Conservation (phyloP, 1,140 invertebrate species). For the Drosophila eugracilis region DNA sequence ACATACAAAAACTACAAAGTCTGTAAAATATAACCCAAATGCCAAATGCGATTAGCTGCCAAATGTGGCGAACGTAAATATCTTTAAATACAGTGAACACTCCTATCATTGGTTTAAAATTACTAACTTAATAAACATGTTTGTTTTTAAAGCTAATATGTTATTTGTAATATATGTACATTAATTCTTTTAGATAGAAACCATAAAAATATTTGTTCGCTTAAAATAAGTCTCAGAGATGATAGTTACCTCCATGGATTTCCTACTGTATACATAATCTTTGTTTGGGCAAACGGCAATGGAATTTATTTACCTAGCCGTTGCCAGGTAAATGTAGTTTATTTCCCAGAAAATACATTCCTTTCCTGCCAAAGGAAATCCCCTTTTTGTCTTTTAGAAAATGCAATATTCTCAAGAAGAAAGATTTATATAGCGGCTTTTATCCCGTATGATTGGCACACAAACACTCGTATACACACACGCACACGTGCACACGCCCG, state of each 20-base stretch:
- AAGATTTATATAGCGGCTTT: conserved; percentile 18
- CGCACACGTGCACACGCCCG: conserved; percentile 53
- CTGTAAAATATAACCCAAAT: background rate
- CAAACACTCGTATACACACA: conserved; percentile 22
- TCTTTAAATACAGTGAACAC: background rate
- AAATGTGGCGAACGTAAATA: conserved; percentile 2
- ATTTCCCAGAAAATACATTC: background rate
- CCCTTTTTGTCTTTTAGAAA: conserved; percentile 1
- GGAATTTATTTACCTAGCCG: background rate
- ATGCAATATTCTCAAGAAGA: background rate
- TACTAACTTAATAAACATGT: background rate
- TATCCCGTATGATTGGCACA: conserved; percentile 24
- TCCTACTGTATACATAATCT: background rate
- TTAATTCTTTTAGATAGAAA: no score
- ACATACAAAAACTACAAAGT: conserved; percentile 11
- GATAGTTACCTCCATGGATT: background rate
- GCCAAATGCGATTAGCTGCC: conserved; percentile 36
- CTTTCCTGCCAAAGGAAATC: background rate
- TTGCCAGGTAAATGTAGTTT: conserved; percentile 15
- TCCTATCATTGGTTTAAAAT: background rate
- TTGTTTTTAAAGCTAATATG: background rate
- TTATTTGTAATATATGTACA: no score
- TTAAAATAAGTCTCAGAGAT: no score
- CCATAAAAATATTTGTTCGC: no score
- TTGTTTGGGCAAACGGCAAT: conserved; percentile 2